These are phyloP conservation scores for Amazona finschi DNA, from an alignment of 2,797 vertebrate genomes.

Conservation along the genomic window DNA sequence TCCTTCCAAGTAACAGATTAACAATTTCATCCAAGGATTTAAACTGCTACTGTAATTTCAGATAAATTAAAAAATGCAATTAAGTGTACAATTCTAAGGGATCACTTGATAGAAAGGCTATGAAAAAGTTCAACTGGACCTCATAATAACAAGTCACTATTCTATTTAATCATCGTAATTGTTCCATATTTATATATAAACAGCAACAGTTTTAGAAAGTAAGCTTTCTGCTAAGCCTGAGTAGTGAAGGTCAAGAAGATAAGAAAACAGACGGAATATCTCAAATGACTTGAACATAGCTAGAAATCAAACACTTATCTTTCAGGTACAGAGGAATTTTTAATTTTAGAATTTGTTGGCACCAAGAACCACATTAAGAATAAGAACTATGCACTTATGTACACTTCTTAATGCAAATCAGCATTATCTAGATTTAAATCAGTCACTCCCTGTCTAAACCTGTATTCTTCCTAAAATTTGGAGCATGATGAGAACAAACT, in stretches of 20 bases:
- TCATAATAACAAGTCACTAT: neutral
- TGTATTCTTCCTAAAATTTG: neutral
- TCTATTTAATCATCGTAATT: conserved; percentile 3
- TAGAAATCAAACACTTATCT: neutral
- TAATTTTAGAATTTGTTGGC: neutral
- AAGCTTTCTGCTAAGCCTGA: neutral
- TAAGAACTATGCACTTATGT: neutral
- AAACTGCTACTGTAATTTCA: neutral
- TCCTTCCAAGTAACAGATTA: neutral
- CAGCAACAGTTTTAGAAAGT: neutral
- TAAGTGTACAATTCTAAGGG: neutral
- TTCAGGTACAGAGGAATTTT: neutral
- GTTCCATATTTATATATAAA: conserved; percentile 32
- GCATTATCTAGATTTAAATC: neutral
- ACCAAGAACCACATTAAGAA: neutral
- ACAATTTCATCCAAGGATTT: neutral
- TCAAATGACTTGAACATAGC: neutral
- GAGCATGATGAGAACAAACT: neutral
- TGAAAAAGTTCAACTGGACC: neutral
- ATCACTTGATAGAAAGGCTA: neutral
- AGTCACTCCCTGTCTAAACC: neutral
- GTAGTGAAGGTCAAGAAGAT: neutral
- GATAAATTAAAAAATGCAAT: neutral
- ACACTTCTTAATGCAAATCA: neutral
- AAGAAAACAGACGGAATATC: neutral